Evolutionary conservation across 2,888 invertebrate species (phyloP).

Genomic region (Gryllus longicercus): DNA sequence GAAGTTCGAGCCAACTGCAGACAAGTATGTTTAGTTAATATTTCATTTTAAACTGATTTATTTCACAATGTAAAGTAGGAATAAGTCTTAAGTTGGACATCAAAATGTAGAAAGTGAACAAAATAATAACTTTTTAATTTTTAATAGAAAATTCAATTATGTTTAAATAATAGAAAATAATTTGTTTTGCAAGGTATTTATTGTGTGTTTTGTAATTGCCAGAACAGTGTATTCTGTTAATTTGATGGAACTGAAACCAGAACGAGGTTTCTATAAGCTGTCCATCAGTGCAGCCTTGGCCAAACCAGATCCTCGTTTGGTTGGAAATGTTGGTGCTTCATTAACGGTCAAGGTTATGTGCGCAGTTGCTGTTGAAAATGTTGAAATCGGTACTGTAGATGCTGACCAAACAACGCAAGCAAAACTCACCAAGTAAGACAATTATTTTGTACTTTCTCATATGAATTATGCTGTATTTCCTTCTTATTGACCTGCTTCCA

Average conservation of each 20-base stretch:
- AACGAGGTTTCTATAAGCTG: conserved; percentile 81
- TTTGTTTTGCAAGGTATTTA: background rate
- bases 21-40: conserved; percentile 44
- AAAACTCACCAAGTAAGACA: conserved; percentile 59
- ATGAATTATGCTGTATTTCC: background rate
- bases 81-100: too few relatives aligned
- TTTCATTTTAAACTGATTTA: background rate
- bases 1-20: conserved; percentile 48
- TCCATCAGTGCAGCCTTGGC: conserved; percentile 67
- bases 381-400: conserved; percentile 86
- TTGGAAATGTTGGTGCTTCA: conserved; percentile 55
- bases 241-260: conserved; percentile 70
- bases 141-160: too few relatives aligned
- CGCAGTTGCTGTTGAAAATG: conserved; percentile 67
- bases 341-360: conserved; percentile 67
- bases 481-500: too few relatives aligned
- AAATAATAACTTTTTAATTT: too few relatives aligned
- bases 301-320: conserved; percentile 56
- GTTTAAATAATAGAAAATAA: too few relatives aligned
- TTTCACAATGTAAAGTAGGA: too few relatives aligned
- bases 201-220: conserved; percentile 28
- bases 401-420: conserved; percentile 84
- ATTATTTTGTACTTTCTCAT: conserved; percentile 29
- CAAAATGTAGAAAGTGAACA: too few relatives aligned
- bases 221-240: conserved; percentile 73